Evolutionary conservation across 2,888 invertebrate genomes (phyloP), one percentile per base, ranked within the genome.

Genomic region (Campaea margaritaria): DNA sequence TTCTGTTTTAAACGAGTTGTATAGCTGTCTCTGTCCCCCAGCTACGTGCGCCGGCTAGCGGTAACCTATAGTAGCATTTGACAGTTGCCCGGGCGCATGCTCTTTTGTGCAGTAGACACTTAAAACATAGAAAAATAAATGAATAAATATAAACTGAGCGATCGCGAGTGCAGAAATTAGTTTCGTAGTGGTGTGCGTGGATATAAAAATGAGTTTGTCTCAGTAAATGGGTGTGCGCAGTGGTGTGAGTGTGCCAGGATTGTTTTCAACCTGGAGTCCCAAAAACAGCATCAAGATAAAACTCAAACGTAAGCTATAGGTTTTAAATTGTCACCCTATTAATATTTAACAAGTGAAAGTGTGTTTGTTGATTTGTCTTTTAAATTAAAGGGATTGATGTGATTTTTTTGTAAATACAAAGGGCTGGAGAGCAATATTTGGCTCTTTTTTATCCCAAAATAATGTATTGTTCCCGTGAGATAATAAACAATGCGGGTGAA

Each of bases 241-340:
- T 74, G 79, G 87, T 83, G 87, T 87, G 75, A 89, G 87, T 74
- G 87, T 86, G 79, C 84, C 82, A 57, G 90, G 91, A 83, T 85
- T 91, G 77, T 90, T 91, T 82, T 86, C 86, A 68, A 86, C 86
- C 79, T 92, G 91, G 91, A 91, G 87, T 78, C 91, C 91, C 47
- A 91, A 90, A 81, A 89, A 86, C 80, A 90, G 81, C 78, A 84
- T 92, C 87, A 92, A 91, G 83, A 91, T 92, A 87, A 92, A 91
- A 81, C 87, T 92, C 53, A 92, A 92, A 87, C 91, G 91, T 92
- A 87, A 68, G 91, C 90, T 69, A n/a, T 16, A 34, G 11, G 10
- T 10, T 34, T 11, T 34, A 34, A 11, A 10, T 36, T 36, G 12
- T 12, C 36, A n/a, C 10, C 12, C 2, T n/a, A 36, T 36, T 9